These are phyloP conservation scores for Microtus ochrogaster DNA, from an alignment of 2,113 vertebrate species.

Conservation along the genomic window DNA sequence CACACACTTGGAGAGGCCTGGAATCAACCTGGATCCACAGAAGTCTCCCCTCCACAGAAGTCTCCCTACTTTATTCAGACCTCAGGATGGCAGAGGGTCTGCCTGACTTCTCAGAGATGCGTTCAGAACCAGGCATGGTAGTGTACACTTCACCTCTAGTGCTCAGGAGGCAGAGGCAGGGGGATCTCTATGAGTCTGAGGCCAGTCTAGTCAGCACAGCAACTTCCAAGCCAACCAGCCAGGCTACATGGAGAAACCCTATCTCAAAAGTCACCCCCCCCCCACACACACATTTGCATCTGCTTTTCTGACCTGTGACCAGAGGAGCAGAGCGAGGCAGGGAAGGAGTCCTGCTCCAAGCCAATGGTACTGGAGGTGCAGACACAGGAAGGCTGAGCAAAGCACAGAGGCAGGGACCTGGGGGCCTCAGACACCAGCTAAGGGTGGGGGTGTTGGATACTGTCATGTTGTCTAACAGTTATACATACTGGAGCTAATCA, in stretches of 20 bases:
- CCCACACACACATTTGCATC: no score
- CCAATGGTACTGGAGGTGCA: not conserved
- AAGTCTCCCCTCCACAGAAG: not conserved
- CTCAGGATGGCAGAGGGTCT: not conserved
- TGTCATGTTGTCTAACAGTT: no score
- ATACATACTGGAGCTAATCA: no score
- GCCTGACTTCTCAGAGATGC: not conserved
- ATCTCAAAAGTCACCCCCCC: not conserved
- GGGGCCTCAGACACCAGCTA: not conserved
- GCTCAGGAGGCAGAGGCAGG: not conserved
- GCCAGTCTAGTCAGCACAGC: not conserved
- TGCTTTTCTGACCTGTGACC: not conserved
- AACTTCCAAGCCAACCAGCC: not conserved
- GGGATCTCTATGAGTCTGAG: not conserved
- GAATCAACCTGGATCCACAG: not conserved
- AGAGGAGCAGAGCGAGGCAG: not conserved
- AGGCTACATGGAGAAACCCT: not conserved
- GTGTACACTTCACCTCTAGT: not conserved
- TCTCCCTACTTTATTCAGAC: not conserved
- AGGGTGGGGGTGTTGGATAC: fast-evolving
- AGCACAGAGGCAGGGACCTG: not conserved
- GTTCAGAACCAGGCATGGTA: not conserved
- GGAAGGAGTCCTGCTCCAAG: not conserved
- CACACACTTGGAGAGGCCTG: not conserved
- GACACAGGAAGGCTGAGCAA: not conserved